Base-by-base conservation (phyloP, 2,113 vertebrate species). In the Leuciscus idus region DNA sequence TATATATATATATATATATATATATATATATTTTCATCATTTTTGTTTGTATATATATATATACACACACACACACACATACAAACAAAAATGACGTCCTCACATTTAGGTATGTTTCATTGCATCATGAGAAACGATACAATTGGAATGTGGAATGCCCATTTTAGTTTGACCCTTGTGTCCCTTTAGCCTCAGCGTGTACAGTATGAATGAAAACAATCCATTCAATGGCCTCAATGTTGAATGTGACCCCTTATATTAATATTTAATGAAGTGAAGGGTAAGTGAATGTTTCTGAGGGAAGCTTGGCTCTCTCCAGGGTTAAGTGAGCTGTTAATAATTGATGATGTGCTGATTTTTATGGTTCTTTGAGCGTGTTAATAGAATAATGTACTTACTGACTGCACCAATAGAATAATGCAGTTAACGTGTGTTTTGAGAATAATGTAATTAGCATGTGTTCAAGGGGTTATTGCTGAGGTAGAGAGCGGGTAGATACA, bases 191-290 rank as follows among this genome's bases (percentile, higher is more conserved):
- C 84, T 86, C 57, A 36, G 74, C 52, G 0, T 85, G 68, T 23
- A 50, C 36, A 57, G 52, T 84, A 66, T 74, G 81, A 76, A 76
- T 84, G 57, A 66, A 43, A 66, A 86, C 81, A 76, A 77, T 80
- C 82, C 62, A 75, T 94, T 91, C 92, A 91, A 84, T 66, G 90
- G 92, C 90, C 89, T 92, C 81, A 88, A 89, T 92, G 89, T 92
- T 93, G 92, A 94, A 92, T 93, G 93, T 92, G 93, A 93, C 93
- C 93, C 89, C 89, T 82, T 88, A 81, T 91, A 92, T 95, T 92
- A 95, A 95, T 95, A 94, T 94, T 95, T 94, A 72, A 95, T 94
- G 91, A 59, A 91, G 89, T 93, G 90, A 92, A 93, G 89, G 77
- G 79, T 87, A 87, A 87, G 86, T 85, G 88, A 89, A 84, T 83